Evolutionary conservation across 2,888 invertebrate species (phyloP), one percentile per base, ranked within the genome.

Genomic region (Chloroclysta siterata): DNA sequence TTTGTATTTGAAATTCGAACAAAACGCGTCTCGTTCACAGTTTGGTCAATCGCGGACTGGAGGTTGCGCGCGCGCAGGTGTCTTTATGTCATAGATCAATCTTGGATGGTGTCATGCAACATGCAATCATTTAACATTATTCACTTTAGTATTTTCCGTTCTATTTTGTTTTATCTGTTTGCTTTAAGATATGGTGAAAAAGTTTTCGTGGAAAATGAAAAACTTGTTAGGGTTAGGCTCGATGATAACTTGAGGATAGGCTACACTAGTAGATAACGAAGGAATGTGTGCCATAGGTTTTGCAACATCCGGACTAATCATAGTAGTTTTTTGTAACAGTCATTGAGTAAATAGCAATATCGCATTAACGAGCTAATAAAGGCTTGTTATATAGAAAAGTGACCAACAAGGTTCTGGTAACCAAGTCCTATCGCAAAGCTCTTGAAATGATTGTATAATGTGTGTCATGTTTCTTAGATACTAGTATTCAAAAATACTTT

Each of bases 81-180:
- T 77, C 75, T 81, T 79, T 81, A 79, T 76, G 78, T 71, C 75
- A 73, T 68, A 69, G 79, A 80, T 84, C 84, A 78, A 79, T 78
- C 72, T 73, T 66, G 87, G 88, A 84, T 64, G 77, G 84, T 60
- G 73, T 83, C 79, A 85, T 88, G 82, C 80, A 52, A 33, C 62
- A 73, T 51, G 63, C 41, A 65, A 60, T 55, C 60, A 60, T 56
- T 63, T 22, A 10, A 28, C 47, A 57, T 52, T 60, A 58, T 63
- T 61, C 47, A 47, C 63, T 50, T 33, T 55, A 62, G 59, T 48
- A 62, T 28, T 69, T 71, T 69, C 69, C 69, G 66, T 59, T 68
- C 65, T 36, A 61, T n/a, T 59, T 70, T 1, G 17, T 41, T 11
- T 63, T 71, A 66, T 71, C 71, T 66, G 65, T 71, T 67, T 69